Evolutionary conservation across 2,113 vertebrate species (phyloP).

Genomic region (Gallinago undulata): DNA sequence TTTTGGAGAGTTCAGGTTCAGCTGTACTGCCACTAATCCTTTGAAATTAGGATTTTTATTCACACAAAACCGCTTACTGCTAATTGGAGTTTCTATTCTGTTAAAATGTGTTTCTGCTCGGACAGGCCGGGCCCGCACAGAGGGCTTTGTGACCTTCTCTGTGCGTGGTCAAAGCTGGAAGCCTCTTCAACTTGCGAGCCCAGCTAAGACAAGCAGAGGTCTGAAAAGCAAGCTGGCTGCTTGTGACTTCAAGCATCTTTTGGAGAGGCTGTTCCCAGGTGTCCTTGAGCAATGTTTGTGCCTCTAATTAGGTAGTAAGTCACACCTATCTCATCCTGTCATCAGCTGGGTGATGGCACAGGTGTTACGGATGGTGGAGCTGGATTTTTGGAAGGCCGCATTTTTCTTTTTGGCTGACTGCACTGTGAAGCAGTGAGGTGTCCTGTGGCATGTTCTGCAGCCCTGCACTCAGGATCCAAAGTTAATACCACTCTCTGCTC

Average conservation of each 20-base stretch:
- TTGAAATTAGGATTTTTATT: not conserved
- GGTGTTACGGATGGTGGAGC: not conserved
- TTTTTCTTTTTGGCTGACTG: not conserved
- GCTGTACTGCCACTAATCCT: not conserved
- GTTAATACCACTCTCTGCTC: not conserved
- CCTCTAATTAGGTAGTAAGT: not conserved
- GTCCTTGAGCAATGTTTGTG: not conserved
- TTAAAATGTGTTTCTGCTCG: not conserved
- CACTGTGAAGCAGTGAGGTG: not conserved
- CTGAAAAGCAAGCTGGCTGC: not conserved
- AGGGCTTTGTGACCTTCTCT: not conserved
- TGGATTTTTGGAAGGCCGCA: not conserved
- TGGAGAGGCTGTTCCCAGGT: not conserved
- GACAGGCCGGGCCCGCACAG: fast-evolving
- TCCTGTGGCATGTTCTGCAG: not conserved
- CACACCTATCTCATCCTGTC: not conserved
- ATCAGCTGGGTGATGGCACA: not conserved
- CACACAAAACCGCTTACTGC: not conserved
- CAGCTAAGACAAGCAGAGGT: fast-evolving
- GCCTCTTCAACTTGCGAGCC: not conserved
- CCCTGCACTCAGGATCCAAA: not conserved
- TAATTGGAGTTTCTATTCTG: not conserved
- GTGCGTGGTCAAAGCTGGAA: fast-evolving
- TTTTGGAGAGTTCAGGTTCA: not conserved
- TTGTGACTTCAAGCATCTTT: not conserved